Percentiles rank a stretch among this genome's conserved stretches.
Conservation (phyloP, 2,888 invertebrate genomes). For the Sphinx pinastri region DNA sequence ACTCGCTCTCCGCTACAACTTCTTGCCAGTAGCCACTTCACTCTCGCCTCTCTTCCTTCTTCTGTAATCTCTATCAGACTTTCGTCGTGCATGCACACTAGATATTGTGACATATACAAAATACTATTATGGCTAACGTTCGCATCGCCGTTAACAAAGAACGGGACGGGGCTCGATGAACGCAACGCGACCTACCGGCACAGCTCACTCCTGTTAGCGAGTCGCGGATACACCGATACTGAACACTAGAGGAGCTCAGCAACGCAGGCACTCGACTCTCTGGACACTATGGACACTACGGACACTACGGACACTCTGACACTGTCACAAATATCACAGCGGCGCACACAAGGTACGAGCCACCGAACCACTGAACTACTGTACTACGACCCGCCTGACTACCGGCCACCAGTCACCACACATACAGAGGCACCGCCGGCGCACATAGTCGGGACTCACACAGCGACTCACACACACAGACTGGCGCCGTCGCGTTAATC, state of each 20-base stretch:
- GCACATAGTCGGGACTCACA: conserved; percentile 64
- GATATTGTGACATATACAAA: conserved; percentile 82
- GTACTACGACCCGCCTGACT: neutral
- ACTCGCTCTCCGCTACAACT: conserved; percentile 79
- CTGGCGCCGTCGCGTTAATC: conserved; percentile 83
- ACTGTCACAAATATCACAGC: conserved; percentile 77
- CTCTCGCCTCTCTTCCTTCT: conserved; percentile 79
- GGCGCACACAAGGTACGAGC: conserved; percentile 76
- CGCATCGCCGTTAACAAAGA: conserved; percentile 71
- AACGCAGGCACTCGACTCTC: conserved; percentile 35
- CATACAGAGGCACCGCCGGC: conserved; percentile 65
- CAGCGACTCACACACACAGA: conserved; percentile 76
- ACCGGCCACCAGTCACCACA: conserved; percentile 46
- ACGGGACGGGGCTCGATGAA: conserved; percentile 68
- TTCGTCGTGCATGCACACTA: conserved; percentile 84
- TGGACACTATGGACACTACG: conserved; percentile 43
- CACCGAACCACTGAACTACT: conserved; percentile 31
- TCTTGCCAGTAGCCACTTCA: conserved; percentile 80
- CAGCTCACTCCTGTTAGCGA: conserved; percentile 63
- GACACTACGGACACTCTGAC: conserved; percentile 55
- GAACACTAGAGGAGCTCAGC: conserved; percentile 69
- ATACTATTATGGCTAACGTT: conserved; percentile 77
- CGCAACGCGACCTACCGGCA: conserved; percentile 70
- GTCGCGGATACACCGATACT: conserved; percentile 61
- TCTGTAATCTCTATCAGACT: conserved; percentile 80